phyloP scores from a whole-genome alignment of 1,140 invertebrate genomes.

The Hyphantria cunea region DNA sequence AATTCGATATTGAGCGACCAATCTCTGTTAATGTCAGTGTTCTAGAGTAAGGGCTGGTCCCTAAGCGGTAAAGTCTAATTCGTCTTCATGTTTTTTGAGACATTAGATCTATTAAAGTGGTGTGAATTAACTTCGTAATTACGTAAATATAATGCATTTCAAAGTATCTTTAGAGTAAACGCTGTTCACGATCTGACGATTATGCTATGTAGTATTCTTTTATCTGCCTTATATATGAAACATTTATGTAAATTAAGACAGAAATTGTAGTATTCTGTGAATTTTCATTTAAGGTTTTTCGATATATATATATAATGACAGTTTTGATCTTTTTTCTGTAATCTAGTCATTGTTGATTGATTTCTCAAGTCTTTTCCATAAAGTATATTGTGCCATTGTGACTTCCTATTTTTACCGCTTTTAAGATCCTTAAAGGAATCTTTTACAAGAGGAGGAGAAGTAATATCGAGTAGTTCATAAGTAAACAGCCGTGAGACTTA shows the following conservation, averaged over 20 bases:
- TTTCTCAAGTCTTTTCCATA: conserved; percentile 18
- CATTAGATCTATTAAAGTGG: conserved; percentile 17
- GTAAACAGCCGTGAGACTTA: conserved; percentile 36
- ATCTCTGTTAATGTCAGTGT: conserved; percentile 64
- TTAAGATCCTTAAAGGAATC: not conserved
- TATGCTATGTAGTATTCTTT: conserved; percentile 31
- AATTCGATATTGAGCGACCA: conserved; percentile 68
- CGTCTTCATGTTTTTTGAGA: conserved; percentile 17
- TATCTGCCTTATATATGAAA: conserved; percentile 14
- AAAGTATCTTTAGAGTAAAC: conserved; percentile 55
- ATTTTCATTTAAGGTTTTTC: conserved; percentile 12
- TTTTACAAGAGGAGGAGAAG: conserved; percentile 9
- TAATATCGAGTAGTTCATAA: conserved; percentile 31
- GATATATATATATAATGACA: not conserved
- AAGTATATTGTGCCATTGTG: conserved; percentile 24
- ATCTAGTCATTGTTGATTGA: conserved; percentile 23
- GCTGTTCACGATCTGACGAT: conserved; percentile 54
- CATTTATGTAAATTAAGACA: conserved; percentile 8
- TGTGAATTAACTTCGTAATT: conserved; percentile 41
- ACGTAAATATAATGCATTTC: conserved; percentile 62
- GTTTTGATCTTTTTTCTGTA: conserved; percentile 24
- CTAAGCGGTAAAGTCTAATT: conserved; percentile 45
- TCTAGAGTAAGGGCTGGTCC: conserved; percentile 67
- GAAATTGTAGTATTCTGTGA: not conserved
- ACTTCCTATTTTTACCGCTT: not conserved